Evolutionary conservation across 2,888 invertebrate species (phyloP).

Genomic region (Mayetiola destructor): DNA sequence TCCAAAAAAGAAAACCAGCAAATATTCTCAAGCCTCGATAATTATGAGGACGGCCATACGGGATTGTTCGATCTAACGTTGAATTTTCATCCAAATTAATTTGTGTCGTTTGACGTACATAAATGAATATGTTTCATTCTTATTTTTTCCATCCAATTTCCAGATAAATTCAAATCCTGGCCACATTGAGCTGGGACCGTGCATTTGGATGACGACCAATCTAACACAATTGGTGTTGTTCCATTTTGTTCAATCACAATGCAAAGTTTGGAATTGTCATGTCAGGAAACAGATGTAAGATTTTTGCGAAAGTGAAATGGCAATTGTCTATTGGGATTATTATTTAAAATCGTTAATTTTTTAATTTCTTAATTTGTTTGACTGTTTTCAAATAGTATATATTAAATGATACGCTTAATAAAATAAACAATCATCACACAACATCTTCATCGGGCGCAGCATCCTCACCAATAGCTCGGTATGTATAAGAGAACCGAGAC

Average conservation of each 20-base stretch:
- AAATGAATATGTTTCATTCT: too few species aligned
- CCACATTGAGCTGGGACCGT: slow-evolving; percentile 18
- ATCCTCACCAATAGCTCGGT: background rate
- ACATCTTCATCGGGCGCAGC: background rate
- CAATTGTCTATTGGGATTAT: background rate
- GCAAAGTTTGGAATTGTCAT: slow-evolving; percentile 52
- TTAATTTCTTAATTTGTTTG: background rate
- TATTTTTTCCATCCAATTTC: background rate
- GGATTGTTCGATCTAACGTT: too few species aligned
- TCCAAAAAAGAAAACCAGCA: too few species aligned
- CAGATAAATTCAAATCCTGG: slow-evolving; percentile 15
- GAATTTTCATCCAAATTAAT: too few species aligned
- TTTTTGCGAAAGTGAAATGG: background rate
- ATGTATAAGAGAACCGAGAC: too few species aligned
- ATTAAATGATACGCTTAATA: slow-evolving; percentile 14
- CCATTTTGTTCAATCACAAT: slow-evolving; percentile 34
- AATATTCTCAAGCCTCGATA: too few species aligned
- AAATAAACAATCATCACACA: background rate
- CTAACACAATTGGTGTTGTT: slow-evolving; percentile 17
- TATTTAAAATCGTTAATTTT: background rate
- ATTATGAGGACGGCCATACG: too few species aligned
- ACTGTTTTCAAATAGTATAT: slow-evolving; percentile 13
- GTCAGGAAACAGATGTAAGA: slow-evolving; percentile 49
- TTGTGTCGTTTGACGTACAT: too few species aligned
- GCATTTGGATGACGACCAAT: slow-evolving; percentile 24